Evolutionary conservation across 1,140 invertebrate species (phyloP).

Genomic region (Mizuhopecten yessoensis): DNA sequence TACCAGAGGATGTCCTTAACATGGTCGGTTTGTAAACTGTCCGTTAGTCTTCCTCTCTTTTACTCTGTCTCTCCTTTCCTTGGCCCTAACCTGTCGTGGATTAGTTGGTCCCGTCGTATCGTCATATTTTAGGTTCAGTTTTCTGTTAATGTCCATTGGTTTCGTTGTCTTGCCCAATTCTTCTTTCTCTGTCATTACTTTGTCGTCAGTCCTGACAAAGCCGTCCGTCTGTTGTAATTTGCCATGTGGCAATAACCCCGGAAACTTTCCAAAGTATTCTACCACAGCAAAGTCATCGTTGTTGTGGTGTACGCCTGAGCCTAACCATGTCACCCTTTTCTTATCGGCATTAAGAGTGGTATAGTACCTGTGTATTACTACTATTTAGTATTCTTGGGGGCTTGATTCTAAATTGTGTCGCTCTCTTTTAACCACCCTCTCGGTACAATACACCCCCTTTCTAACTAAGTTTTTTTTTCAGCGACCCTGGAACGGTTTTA

Average conservation of each 20-base stretch:
- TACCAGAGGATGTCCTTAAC: too few species aligned
- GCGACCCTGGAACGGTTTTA: neutral
- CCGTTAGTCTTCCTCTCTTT: neutral
- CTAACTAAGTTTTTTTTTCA: constrained; percentile 38
- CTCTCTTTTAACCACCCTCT: neutral
- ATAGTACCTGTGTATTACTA: constrained; percentile 47
- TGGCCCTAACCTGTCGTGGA: constrained; percentile 24
- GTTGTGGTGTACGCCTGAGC: neutral
- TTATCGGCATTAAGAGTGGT: constrained; percentile 43
- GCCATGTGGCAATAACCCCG: constrained; percentile 47
- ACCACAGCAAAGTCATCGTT: constrained; percentile 47
- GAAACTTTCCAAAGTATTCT: constrained; percentile 61
- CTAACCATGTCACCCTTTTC: constrained; percentile 60
- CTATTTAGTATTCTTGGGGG: neutral
- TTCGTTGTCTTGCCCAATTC: constrained; percentile 44
- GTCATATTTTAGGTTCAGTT: constrained; percentile 41
- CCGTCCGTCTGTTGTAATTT: neutral
- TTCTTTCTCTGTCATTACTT: constrained; percentile 48
- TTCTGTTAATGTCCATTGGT: constrained; percentile 45
- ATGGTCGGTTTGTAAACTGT: neutral
- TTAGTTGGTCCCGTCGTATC: constrained; percentile 9
- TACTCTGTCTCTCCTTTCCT: neutral
- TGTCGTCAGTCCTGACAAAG: constrained; percentile 44
- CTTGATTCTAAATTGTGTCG: constrained; percentile 46
- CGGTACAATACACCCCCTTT: constrained; percentile 39